Evolutionary conservation across 2,113 vertebrate species (phyloP).

Genomic region (Gallinago jamesoni): DNA sequence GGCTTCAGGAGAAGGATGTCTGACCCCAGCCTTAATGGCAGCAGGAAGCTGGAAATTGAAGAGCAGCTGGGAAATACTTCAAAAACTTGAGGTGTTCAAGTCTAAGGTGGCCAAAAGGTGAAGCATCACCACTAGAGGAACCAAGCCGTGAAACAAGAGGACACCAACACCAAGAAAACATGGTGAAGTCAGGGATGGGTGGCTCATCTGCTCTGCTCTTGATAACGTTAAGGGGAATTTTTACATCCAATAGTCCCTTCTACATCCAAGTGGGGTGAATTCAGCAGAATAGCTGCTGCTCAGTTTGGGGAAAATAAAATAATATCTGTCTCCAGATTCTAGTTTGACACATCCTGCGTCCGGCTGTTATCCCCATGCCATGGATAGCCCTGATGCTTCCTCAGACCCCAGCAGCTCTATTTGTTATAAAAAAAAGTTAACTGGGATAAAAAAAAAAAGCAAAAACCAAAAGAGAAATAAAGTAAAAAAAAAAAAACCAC

Average conservation of each 20-base stretch:
- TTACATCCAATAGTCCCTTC: neutral
- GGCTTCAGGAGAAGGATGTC: neutral
- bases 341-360: fast-evolving
- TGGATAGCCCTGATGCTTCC: fast-evolving
- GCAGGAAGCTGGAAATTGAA: neutral
- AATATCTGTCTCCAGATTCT: too few relatives aligned
- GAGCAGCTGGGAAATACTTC: neutral
- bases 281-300: neutral
- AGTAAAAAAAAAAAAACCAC: fast-evolving
- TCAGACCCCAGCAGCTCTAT: neutral
- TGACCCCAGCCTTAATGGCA: neutral
- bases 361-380: neutral
- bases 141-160: fast-evolving
- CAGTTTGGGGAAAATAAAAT: neutral
- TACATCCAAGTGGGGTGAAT: neutral
- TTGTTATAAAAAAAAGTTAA: neutral
- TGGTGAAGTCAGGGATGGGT: fast-evolving
- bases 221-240: neutral
- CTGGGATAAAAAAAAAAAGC: neutral
- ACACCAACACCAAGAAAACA: fast-evolving
- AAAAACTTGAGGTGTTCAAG: neutral
- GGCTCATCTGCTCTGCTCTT: neutral
- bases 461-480: neutral
- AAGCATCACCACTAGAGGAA: neutral
- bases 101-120: neutral